These are phyloP conservation scores for Onychostoma macrolepis DNA, from an alignment of 2,113 vertebrate species.

Conservation along the genomic window DNA sequence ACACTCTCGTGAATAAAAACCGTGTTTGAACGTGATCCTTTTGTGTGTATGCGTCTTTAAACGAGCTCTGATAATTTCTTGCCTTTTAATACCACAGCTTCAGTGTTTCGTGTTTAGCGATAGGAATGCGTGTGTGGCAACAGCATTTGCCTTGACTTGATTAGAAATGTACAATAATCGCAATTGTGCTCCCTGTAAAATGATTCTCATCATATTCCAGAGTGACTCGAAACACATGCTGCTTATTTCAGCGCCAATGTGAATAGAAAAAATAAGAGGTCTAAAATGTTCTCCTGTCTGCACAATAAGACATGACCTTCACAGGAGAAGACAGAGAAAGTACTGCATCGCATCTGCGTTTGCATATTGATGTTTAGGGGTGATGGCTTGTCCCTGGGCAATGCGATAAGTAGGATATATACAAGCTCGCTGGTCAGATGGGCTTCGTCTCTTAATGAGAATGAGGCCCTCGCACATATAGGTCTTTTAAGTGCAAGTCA, in stretches of 20 bases:
- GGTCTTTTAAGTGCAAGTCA: constrained; percentile 66
- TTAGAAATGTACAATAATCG: constrained; percentile 10
- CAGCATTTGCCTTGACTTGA: constrained; percentile 21
- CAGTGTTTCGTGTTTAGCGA: neutral
- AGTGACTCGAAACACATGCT: neutral
- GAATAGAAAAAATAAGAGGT: constrained; percentile 5
- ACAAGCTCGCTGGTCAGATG: constrained; percentile 62
- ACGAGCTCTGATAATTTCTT: neutral
- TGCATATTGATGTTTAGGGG: constrained; percentile 77
- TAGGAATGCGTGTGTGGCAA: neutral
- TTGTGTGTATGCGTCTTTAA: constrained; percentile 11
- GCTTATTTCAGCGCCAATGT: neutral
- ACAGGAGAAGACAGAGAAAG: constrained; percentile 67
- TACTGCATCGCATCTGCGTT: constrained; percentile 70
- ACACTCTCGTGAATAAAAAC: constrained; percentile 12
- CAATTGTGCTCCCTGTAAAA: neutral
- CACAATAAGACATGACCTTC: constrained; percentile 74
- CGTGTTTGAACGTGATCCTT: constrained; percentile 4
- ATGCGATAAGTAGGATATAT: constrained; percentile 64
- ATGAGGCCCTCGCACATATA: constrained; percentile 65
- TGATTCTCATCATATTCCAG: neutral
- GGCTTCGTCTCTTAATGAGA: constrained; percentile 77
- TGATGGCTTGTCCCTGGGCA: constrained; percentile 73
- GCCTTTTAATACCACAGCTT: constrained; percentile 1
- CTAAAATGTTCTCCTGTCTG: constrained; percentile 38